Evolutionary conservation across 2,888 invertebrate species (phyloP).

Genomic region (Agonum fuliginosum): DNA sequence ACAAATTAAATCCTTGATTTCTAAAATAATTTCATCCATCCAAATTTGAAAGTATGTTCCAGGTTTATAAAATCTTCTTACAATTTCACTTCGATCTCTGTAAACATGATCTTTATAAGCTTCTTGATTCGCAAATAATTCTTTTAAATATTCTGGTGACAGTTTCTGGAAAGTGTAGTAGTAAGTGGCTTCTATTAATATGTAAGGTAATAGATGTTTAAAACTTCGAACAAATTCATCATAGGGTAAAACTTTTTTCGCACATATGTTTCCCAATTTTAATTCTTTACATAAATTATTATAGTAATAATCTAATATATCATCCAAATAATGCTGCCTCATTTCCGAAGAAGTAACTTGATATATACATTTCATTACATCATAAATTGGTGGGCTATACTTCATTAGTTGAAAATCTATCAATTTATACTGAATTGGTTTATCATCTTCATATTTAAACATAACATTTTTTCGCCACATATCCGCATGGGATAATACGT

Average conservation of each 20-base stretch:
- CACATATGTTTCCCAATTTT: conserved; percentile 21
- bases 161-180: conserved; percentile 51
- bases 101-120: conserved; percentile 27
- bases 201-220: conserved; percentile 42
- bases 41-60: conserved; percentile 46
- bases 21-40: conserved; percentile 49
- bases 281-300: conserved; percentile 34
- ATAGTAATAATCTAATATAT: conserved; percentile 42
- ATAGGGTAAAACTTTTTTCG: conserved; percentile 35
- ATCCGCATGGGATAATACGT: conserved; percentile 61
- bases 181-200: conserved; percentile 42
- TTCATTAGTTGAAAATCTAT: conserved; percentile 59
- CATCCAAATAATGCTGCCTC: conserved; percentile 48
- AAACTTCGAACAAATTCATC: conserved; percentile 44
- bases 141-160: conserved; percentile 32
- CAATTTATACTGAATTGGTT: conserved; percentile 58
- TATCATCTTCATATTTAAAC: conserved; percentile 57
- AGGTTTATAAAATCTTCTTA: conserved; percentile 39
- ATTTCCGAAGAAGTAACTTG: conserved; percentile 45
- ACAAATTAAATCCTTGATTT: conserved; percentile 55
- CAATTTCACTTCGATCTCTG: conserved; percentile 24
- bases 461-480: conserved; percentile 56
- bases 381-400: conserved; percentile 60
- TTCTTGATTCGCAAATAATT: conserved; percentile 37
- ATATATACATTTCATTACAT: conserved; percentile 51